phyloP scores from a whole-genome alignment of 2,797 vertebrate species.

The Siniperca obscura region DNA sequence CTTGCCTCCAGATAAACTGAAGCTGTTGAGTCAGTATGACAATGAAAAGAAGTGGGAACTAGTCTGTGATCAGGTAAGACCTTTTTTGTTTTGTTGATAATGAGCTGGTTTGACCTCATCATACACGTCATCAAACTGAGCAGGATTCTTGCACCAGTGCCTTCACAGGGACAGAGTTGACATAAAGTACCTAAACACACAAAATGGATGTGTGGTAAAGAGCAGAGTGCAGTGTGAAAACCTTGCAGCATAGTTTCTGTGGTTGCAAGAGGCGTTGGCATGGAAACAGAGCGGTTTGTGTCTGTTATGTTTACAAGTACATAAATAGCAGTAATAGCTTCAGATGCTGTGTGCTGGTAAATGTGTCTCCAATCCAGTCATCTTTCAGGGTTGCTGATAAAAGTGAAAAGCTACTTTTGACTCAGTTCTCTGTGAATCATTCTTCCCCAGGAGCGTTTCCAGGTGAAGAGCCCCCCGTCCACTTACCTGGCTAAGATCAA shows the following conservation, averaged over 20 bases:
- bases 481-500: slow-evolving; percentile 95
- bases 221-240: slow-evolving; percentile 23
- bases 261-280: slow-evolving; percentile 57
- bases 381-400: neutral
- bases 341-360: neutral
- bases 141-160: neutral
- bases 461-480: slow-evolving; percentile 95
- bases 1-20: slow-evolving; percentile 95
- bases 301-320: slow-evolving; percentile 33
- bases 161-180: slow-evolving; percentile 19
- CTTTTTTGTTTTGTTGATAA: neutral
- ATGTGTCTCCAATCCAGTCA: neutral
- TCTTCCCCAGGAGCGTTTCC: slow-evolving; percentile 91
- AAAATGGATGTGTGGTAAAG: slow-evolving; percentile 24
- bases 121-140: neutral
- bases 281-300: slow-evolving; percentile 67
- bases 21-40: slow-evolving; percentile 92
- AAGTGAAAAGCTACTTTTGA: neutral
- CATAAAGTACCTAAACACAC: slow-evolving; percentile 12
- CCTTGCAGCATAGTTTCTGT: slow-evolving; percentile 45
- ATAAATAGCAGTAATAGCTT: slow-evolving; percentile 20
- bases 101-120: neutral
- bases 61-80: slow-evolving; percentile 93
- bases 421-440: slow-evolving; percentile 24
- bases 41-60: slow-evolving; percentile 99